Conservation (phyloP, 30 jellyfish, hydroid and myxozoan genomes). For the Mastigias papua region DNA sequence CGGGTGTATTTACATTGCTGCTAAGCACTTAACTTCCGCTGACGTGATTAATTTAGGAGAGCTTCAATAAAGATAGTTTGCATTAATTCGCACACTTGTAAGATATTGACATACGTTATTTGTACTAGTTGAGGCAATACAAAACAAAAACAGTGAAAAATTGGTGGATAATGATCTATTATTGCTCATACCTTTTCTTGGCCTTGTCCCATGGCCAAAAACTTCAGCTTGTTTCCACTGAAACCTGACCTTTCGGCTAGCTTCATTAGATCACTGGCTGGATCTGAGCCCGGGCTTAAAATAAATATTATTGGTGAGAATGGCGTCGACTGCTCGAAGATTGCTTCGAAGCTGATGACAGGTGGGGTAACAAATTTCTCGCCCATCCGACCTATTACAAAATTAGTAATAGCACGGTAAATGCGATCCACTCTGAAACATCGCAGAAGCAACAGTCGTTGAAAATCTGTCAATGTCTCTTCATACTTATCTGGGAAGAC, state of each 20-base stretch:
- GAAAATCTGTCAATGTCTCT: constrained; percentile 81
- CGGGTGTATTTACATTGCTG: no score
- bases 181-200: constrained; percentile 85
- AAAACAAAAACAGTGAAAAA: background rate
- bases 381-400: constrained; percentile 91
- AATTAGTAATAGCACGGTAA: constrained; percentile 91
- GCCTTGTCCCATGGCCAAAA: constrained; percentile 98
- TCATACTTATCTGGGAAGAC: constrained; percentile 79
- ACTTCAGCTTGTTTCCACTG: constrained; percentile 90
- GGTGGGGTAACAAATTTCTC: constrained; percentile 97
- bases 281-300: constrained; percentile 98
- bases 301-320: constrained; percentile 93
- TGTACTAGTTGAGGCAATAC: no score
- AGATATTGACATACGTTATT: no score
- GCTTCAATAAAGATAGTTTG: no score
- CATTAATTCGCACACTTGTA: no score
- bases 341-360: constrained; percentile 92
- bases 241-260: constrained; percentile 96
- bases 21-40: no score
- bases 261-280: constrained; percentile 96
- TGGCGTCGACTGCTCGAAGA: constrained; percentile 96
- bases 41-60: no score
- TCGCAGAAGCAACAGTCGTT: constrained; percentile 79
- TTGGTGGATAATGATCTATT: background rate
- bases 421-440: constrained; percentile 97